Evolutionary conservation across 2,113 vertebrate species (phyloP).

Genomic region (Oncorhynchus mykiss): DNA sequence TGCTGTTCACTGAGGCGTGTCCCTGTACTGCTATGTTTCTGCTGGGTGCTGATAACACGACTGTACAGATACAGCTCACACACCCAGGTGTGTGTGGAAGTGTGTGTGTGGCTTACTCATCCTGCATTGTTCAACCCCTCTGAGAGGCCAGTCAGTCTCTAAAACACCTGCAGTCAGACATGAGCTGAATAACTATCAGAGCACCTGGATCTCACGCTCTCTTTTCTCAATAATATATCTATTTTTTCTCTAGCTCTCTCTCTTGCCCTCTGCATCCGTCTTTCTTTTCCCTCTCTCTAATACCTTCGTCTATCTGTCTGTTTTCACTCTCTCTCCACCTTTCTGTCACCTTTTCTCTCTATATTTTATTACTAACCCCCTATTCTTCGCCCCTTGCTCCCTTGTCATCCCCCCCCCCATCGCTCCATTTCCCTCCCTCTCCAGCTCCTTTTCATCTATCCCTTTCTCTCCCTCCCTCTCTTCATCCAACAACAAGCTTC

Average conservation of each 20-base stretch:
- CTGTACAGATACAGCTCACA: too few species aligned
- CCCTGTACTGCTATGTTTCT: background rate
- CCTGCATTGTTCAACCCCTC: background rate
- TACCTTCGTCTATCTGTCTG: conserved; percentile 1
- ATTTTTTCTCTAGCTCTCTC: too few species aligned
- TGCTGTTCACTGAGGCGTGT: too few species aligned
- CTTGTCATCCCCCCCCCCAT: background rate
- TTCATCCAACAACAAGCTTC: background rate
- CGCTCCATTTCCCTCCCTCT: background rate
- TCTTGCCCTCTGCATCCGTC: too few species aligned
- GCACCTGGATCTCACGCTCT: background rate
- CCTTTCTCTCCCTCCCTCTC: background rate
- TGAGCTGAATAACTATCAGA: background rate
- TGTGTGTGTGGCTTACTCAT: background rate
- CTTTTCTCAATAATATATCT: too few species aligned
- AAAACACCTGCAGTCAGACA: conserved; percentile 1
- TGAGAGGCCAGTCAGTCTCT: background rate
- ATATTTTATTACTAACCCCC: too few species aligned
- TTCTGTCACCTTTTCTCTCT: background rate
- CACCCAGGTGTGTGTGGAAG: too few species aligned
- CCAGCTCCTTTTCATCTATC: background rate
- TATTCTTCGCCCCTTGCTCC: background rate
- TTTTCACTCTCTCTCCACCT: conserved; percentile 21
- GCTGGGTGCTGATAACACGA: background rate
- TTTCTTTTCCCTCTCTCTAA: background rate